Conservation (phyloP, 2,113 vertebrate genomes). For the Tympanuchus pallidicinctus region DNA sequence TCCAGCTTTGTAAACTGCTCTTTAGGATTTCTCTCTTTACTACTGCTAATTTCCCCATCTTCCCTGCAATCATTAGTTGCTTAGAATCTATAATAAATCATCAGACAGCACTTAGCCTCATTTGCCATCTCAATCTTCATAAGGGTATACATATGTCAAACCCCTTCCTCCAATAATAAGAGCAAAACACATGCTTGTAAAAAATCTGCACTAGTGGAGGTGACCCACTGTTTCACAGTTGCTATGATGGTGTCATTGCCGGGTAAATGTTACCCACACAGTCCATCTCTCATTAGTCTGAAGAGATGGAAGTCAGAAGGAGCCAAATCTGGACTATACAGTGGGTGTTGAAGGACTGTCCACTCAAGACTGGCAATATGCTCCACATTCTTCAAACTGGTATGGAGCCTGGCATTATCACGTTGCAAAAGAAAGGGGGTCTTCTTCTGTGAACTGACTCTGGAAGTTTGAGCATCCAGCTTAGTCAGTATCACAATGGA, state of each 20-base stretch:
- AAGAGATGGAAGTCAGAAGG: background rate
- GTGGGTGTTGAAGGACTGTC: background rate
- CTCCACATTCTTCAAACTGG: background rate
- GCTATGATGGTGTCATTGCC: too few relatives aligned
- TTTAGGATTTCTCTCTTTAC: too few relatives aligned
- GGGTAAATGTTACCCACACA: background rate
- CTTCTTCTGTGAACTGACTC: background rate
- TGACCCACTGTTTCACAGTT: background rate
- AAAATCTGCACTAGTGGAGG: background rate
- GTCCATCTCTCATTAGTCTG: background rate
- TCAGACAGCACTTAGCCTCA: too few relatives aligned
- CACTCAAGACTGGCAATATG: background rate
- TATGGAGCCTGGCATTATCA: background rate
- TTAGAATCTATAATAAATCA: too few relatives aligned
- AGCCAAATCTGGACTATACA: background rate
- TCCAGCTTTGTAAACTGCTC: too few relatives aligned
- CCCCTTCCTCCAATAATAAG: too few relatives aligned
- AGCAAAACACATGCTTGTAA: too few relatives aligned
- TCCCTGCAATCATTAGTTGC: too few relatives aligned
- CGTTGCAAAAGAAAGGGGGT: background rate
- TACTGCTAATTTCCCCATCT: too few relatives aligned
- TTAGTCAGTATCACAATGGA: background rate
- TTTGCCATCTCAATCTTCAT: too few relatives aligned
- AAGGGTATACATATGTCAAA: too few relatives aligned
- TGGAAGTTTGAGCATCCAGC: background rate